Conservation (phyloP, 2,113 vertebrate genomes). For the Marmota monax region DNA sequence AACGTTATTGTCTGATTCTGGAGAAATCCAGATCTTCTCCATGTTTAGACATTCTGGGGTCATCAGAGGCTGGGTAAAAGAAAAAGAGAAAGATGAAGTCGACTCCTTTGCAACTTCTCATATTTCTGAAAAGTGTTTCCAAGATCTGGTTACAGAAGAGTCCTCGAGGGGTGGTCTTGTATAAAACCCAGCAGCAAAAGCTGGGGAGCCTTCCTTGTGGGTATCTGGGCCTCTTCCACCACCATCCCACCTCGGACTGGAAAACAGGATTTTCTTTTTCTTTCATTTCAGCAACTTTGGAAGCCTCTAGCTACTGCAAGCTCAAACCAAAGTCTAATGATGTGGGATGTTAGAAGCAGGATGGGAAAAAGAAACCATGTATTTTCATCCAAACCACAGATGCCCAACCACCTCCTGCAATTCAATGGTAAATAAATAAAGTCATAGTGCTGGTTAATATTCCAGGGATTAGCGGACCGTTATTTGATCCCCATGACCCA, state of each 20-base stretch:
- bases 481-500: slow-evolving; percentile 51
- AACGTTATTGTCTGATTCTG: not conserved
- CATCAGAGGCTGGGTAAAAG: not conserved
- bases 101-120: not conserved
- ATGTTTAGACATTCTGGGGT: not conserved
- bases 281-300: not conserved
- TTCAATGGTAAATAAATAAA: slow-evolving; percentile 67
- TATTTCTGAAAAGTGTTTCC: slow-evolving; percentile 16
- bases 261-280: not conserved
- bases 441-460: slow-evolving; percentile 20
- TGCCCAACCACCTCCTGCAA: slow-evolving; percentile 19
- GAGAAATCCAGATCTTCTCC: not conserved
- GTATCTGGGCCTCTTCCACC: not conserved
- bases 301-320: not conserved
- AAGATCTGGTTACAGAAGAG: not conserved
- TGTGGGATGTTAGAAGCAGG: slow-evolving; percentile 2
- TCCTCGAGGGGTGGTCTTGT: not conserved
- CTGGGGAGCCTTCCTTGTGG: not conserved
- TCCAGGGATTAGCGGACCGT: slow-evolving; percentile 49
- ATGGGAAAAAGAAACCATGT: not conserved
- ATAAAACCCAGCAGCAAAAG: not conserved
- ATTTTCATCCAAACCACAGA: slow-evolving; percentile 71
- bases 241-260: not conserved
- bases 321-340: slow-evolving; percentile 26
- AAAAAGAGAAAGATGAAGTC: not conserved